A percentile compares a stretch with the other conserved stretches of the same genome.
phyloP scores from a whole-genome alignment of 2,113 vertebrate genomes.

The Gulo gulo region DNA sequence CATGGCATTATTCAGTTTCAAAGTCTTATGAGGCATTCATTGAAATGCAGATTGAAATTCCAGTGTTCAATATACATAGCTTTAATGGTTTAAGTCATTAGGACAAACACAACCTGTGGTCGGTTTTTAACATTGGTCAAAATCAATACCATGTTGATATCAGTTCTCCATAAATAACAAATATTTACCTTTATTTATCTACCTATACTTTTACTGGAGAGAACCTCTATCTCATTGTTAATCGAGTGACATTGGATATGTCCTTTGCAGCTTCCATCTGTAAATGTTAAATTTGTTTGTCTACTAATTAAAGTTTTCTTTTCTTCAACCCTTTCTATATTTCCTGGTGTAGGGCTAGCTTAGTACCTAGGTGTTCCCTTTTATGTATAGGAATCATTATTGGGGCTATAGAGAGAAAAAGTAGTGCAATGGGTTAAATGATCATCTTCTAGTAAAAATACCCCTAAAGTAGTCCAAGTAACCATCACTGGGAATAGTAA shows the following conservation, averaged over 20 bases:
- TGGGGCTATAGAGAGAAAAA: not conserved
- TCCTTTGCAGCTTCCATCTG: not conserved
- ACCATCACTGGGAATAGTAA: not conserved
- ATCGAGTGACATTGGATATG: not conserved
- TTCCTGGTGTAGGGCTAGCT: not conserved
- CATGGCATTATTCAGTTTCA: not conserved
- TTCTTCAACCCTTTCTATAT: not conserved
- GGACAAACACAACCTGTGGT: not conserved
- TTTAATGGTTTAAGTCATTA: conserved; percentile 14
- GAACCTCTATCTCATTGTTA: not conserved
- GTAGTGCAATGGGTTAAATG: not conserved
- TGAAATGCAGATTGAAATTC: not conserved
- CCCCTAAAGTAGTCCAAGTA: not conserved
- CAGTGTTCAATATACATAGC: not conserved
- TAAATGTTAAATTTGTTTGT: not conserved
- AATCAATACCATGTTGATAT: conserved; percentile 1
- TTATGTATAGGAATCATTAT: not conserved
- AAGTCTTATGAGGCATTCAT: not conserved
- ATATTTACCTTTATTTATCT: not conserved
- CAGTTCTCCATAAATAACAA: not conserved
- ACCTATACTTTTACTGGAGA: not conserved
- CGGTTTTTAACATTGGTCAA: not conserved
- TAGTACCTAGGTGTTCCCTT: not conserved
- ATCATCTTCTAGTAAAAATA: not conserved
- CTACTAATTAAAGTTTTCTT: not conserved